A percentile compares a stretch with the other conserved stretches of the same genome.
phyloP scores from a whole-genome alignment of 2,888 invertebrate genomes.

The Cheilosia impressa region DNA sequence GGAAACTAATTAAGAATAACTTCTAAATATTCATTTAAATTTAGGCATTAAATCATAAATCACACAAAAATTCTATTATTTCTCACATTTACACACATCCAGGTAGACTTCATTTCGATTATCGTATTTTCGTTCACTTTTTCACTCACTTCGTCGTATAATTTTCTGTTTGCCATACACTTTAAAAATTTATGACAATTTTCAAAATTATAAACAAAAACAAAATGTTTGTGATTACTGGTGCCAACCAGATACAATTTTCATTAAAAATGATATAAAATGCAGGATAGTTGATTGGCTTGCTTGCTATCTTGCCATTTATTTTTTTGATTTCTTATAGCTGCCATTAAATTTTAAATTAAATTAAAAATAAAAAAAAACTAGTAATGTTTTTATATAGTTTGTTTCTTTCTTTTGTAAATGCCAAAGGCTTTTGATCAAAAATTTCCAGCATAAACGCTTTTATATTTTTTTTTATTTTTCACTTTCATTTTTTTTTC shows the following conservation, averaged over 20 bases:
- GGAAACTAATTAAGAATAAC: slow-evolving; percentile 16
- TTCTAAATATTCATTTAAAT: slow-evolving; percentile 15
- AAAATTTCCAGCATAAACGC: slow-evolving; percentile 52
- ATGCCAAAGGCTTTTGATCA: slow-evolving; percentile 65
- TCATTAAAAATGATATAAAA: slow-evolving; percentile 73
- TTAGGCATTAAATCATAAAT: slow-evolving; percentile 20
- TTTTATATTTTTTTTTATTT: slow-evolving; percentile 35
- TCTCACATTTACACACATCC: neutral
- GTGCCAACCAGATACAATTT: slow-evolving; percentile 77
- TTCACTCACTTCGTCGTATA: slow-evolving; percentile 13
- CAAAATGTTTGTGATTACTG: slow-evolving; percentile 79
- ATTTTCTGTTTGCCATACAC: slow-evolving; percentile 35
- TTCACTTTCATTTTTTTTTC: neutral
- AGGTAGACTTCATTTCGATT: slow-evolving; percentile 13
- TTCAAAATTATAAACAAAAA: slow-evolving; percentile 25
- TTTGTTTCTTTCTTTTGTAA: slow-evolving; percentile 42
- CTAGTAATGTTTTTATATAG: slow-evolving; percentile 3
- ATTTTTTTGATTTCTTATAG: slow-evolving; percentile 45
- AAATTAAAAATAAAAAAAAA: slow-evolving; percentile 10
- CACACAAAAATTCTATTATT: slow-evolving; percentile 4
- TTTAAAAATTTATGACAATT: slow-evolving; percentile 9
- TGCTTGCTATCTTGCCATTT: slow-evolving; percentile 60
- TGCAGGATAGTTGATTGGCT: slow-evolving; percentile 58
- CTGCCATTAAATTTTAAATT: slow-evolving; percentile 62
- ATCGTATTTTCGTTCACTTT: slow-evolving; percentile 7